Evolutionary conservation across 2,797 vertebrate species (phyloP).

Genomic region (Hozukius guyotensis): DNA sequence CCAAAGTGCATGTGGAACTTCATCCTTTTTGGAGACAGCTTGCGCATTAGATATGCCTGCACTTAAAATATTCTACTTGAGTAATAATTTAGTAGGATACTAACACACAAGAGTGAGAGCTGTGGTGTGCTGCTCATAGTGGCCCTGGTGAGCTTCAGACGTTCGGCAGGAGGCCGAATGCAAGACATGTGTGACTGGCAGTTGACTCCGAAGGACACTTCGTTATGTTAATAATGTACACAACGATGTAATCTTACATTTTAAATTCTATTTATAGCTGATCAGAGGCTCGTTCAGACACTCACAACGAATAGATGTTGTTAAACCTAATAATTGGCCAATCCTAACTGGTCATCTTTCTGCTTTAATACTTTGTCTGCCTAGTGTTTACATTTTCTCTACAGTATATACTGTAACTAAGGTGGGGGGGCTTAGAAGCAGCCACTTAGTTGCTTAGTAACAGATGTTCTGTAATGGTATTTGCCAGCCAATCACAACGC

Average conservation of each 20-base stretch:
- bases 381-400: background rate
- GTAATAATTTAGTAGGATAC: slow-evolving; percentile 22
- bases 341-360: background rate
- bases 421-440: background rate
- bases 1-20: background rate
- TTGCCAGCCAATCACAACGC: background rate
- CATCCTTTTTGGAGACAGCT: background rate
- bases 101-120: background rate
- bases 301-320: background rate
- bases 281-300: background rate
- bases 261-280: background rate
- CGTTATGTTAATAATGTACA: background rate
- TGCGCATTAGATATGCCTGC: background rate
- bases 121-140: background rate
- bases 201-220: background rate
- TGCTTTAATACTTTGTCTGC: background rate
- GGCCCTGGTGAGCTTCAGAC: background rate
- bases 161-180: background rate
- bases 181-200: background rate
- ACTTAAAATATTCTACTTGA: slow-evolving; percentile 18
- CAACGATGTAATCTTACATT: too few species aligned
- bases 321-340: background rate
- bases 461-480: background rate
- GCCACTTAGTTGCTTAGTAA: background rate
- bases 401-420: background rate